phyloP scores from a whole-genome alignment of 1,140 invertebrate genomes.

The Zeugodacus cucurbitae region DNA sequence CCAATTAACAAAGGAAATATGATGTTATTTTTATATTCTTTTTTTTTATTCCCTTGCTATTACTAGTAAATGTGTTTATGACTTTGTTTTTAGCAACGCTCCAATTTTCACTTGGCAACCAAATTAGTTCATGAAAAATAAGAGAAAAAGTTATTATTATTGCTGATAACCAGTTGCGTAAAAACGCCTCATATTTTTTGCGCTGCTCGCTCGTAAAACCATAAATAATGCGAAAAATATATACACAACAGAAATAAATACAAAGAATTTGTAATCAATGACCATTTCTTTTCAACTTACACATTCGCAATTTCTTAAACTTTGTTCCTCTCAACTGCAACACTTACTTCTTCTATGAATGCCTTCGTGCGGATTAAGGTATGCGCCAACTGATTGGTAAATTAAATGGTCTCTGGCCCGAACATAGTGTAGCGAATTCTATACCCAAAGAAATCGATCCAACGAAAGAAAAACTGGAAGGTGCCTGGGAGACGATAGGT shows the following conservation, averaged over 20 bases:
- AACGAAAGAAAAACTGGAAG: conserved; percentile 62
- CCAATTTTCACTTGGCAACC: background rate
- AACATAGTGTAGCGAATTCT: conserved; percentile 64
- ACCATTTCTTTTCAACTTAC: background rate
- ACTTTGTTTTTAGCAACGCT: conserved; percentile 35
- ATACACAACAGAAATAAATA: background rate
- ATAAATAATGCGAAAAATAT: background rate
- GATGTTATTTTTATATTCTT: background rate
- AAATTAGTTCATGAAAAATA: background rate
- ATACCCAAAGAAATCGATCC: conserved; percentile 66
- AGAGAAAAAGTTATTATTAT: background rate
- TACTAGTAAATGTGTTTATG: background rate
- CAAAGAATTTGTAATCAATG: too few relatives aligned
- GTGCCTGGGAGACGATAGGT: conserved; percentile 63
- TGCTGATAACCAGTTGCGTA: conserved; percentile 1
- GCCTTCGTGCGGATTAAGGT: conserved; percentile 46
- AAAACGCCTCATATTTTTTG: conserved; percentile 13
- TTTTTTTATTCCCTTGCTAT: background rate
- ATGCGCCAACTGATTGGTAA: conserved; percentile 65
- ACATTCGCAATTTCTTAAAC: background rate
- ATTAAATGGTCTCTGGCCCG: conserved; percentile 65
- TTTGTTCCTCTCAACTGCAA: background rate
- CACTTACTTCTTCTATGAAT: background rate
- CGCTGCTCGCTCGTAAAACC: background rate
- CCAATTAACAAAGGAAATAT: background rate